Evolutionary conservation across 2,888 invertebrate species (phyloP), one percentile per base, ranked within the genome.

Genomic region (Tachina fera): DNA sequence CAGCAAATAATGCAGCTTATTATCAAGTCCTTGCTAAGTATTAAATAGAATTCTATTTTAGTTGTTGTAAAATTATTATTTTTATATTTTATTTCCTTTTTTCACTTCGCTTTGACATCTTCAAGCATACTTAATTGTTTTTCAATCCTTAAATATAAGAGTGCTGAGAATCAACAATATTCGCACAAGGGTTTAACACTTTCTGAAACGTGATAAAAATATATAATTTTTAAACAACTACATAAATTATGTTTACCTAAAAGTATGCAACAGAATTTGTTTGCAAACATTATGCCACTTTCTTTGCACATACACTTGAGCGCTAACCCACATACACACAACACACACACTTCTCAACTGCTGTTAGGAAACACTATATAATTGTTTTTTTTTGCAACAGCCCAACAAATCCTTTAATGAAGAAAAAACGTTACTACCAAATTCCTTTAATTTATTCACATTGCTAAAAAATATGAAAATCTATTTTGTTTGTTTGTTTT

Each of bases 391-490:
- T 22, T 47, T 8, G 14, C 8, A 43, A 14, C 19, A 10, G 9
- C 41, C 58, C 49, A 49, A n/a, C 47, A 82, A 60, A 31, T 47
- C 51, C 49, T 84, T 74, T 81, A 77, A 84, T 84, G 68, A n/a
- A 43, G 71, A 67, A 65, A 61, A 68, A 16, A 65, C 14, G 11
- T 39, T 53, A 47, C 14, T 43, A 72, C 6, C 45, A 47, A 83
- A 51, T 39, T 83, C 31, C 43, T 78, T 67, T 77, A 67, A 77
- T 72, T 81, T 81, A 76, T 80, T 76, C 67, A 76, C 80, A 80
- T 84, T 80, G 76, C 19, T 60, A 80, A 80, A 14, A 45, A 31
- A 56, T 4, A 10, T 13, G 2, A 43, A n/a, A 14, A 39, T 56
- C 13, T 56, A 14, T 31, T n/a, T n/a, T 68, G 58, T 45, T 43